Base-by-base conservation (phyloP, 2,797 vertebrate genomes). In the Lutjanus campechanus region DNA sequence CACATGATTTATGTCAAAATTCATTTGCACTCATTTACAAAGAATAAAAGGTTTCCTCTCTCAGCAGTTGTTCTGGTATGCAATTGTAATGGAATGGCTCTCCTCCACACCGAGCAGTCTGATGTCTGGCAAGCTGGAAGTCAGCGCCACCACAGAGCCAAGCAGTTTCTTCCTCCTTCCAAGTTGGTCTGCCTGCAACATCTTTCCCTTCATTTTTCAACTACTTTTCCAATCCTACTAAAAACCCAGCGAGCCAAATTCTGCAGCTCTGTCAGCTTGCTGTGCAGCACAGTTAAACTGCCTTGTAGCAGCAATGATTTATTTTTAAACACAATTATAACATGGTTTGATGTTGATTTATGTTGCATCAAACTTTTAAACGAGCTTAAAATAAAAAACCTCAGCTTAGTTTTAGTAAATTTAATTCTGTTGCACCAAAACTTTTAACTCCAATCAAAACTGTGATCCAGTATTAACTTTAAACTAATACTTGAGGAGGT, bases 121-220 rank as follows among this genome's bases (percentile, higher is more conserved):
- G 69, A 36, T 25, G 46, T 50, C 20, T 41, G 55, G 25, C 19
- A 8, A 25, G 16, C 46, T 76, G 20, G 9, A 70, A 47, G 11
- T 60, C 54, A 22, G 50, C 58, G 40, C 25, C 29, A 29, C 13
- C 1, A 17, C 40, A 1, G 19, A 54, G 47, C 74, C 77, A 67
- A 80, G 50, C 8, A 13, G 41, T 7, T 20, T 46, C 41, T 40
- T 62, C 11, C 19, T 51, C 17, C 16, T 8, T 75, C 75, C 72
- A 73, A 49, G n/a, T 65, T 59, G 47, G 7, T 17, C 46, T 71
- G 62, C 36, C 65, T 29, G 7, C 19, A n/a, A 4, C 5, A 74
- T 41, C 47, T 53, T 64, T 71, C 12, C 46, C 55, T 50, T 15
- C 6, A 29, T 53, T 76, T 67, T 43, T 76, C 65, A 58, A 76